These are phyloP conservation scores for Villa cingulata DNA, from an alignment of 2,888 invertebrate genomes.

Conservation along the genomic window DNA sequence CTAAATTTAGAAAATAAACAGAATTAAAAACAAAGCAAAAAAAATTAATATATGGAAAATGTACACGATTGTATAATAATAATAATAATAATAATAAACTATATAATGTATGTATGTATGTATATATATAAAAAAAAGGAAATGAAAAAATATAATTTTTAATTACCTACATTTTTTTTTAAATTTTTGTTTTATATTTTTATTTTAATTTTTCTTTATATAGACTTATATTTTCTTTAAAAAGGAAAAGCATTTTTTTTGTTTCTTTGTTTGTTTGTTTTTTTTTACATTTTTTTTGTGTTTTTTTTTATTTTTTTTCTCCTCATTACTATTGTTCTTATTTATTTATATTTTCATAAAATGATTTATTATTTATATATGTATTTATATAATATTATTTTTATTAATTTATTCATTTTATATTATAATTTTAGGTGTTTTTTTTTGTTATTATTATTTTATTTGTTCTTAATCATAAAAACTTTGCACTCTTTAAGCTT, in stretches of 20 bases:
- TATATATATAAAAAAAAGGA: neutral
- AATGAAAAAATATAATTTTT: constrained; percentile 1
- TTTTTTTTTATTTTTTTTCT: neutral
- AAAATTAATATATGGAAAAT: neutral
- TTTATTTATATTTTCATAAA: constrained; percentile 9
- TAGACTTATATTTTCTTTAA: too few species aligned
- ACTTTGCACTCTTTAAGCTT: constrained; percentile 20
- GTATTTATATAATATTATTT: constrained; percentile 10
- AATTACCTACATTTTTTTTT: constrained; percentile 2
- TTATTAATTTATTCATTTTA: too few species aligned
- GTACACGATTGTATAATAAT: neutral
- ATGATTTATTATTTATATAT: constrained; percentile 6
- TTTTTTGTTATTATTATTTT: constrained; percentile 16
- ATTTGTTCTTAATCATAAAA: constrained; percentile 18
- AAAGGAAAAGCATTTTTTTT: constrained; percentile 10
- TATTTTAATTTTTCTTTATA: constrained; percentile 7
- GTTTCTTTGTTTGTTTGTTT: constrained; percentile 3
- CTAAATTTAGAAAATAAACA: too few species aligned
- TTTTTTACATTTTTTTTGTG: neutral
- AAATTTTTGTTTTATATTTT: constrained; percentile 5
- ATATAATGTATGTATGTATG: neutral
- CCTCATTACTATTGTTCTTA: neutral
- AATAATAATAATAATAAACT: too few species aligned
- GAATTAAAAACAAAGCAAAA: neutral
- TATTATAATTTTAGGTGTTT: too few species aligned